Base-by-base conservation (phyloP, 2,113 vertebrate species). In the Osmerus mordax region DNA sequence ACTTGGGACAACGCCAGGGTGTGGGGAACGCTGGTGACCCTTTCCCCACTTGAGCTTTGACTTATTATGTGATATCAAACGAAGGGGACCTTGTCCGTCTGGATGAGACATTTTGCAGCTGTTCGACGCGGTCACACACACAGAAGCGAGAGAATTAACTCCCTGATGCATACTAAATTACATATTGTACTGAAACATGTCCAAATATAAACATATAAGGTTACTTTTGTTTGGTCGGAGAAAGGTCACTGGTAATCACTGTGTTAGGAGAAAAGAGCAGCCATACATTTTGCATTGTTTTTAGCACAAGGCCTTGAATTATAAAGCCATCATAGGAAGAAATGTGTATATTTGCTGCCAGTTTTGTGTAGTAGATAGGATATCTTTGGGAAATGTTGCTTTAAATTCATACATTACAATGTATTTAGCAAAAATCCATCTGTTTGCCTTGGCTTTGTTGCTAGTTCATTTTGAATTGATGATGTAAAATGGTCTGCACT, bases 401-500 rank as follows among this genome's bases (percentile, higher is more conserved):
- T 47, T 11, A 12, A 47, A 47, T 56, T 68, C 69, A 67, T 15
- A 47, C 4, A 52, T 67, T 62, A 54, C 66, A 74, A 41, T 62
- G 32, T 36, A 36, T 36, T 36, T 36, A 36, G 32, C 32, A 47
- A 12, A 41, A 47, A 9, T 47, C 41, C 7, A 47, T 47, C 41
- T 11, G 9, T 47, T 47, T 11, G 9, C 41, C 41, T 47, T 47
- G 41, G 41, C 41, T 28, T 70, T 73, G 78, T 67, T 63, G 47
- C 51, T 56, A 14, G 23, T 56, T 65, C 29, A 55, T 77, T 78
- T 67, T 56, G 41, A 77, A 63, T 4, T 36, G 73, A 78, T 81
- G 75, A 88, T 78, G 84, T 78, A 47, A 81, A 87, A 77, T 12
- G 53, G 18, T 81, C 75, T 76, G 77, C 80, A 69, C 65, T 86